phyloP scores from a whole-genome alignment of 2,113 vertebrate genomes.

The Amblyornis subalaris region DNA sequence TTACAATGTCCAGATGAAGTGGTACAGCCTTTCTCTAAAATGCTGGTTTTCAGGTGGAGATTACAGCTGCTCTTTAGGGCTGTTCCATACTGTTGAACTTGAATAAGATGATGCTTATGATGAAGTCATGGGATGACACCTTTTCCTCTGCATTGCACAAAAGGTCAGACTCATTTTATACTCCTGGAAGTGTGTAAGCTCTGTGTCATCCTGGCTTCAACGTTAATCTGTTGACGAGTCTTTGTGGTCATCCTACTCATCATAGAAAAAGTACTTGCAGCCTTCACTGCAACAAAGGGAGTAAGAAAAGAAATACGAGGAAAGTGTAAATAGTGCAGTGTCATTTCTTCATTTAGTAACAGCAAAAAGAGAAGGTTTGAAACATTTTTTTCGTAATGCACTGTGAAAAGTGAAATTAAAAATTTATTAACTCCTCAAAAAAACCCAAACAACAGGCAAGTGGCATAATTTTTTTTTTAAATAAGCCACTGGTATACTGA shows the following conservation, averaged over 20 bases:
- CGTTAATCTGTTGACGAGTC: not conserved
- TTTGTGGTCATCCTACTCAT: not conserved
- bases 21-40: not conserved
- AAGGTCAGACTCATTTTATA: not conserved
- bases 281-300: not conserved
- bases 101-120: not conserved
- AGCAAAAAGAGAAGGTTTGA: not conserved
- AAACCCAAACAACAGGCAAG: accelerated
- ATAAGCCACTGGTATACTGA: not conserved
- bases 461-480: not conserved
- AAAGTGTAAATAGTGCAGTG: not conserved
- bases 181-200: not conserved
- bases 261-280: not conserved
- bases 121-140: not conserved
- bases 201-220: not conserved
- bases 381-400: not conserved
- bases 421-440: not conserved
- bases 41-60: not conserved
- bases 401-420: not conserved
- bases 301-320: not conserved
- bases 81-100: not conserved
- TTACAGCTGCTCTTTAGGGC: not conserved
- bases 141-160: not conserved
- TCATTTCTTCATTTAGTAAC: not conserved
- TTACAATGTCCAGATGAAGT: not conserved